These are phyloP conservation scores for Heliopora coerulea DNA, from an alignment of 92 coral and sea anemone species.

Conservation along the genomic window DNA sequence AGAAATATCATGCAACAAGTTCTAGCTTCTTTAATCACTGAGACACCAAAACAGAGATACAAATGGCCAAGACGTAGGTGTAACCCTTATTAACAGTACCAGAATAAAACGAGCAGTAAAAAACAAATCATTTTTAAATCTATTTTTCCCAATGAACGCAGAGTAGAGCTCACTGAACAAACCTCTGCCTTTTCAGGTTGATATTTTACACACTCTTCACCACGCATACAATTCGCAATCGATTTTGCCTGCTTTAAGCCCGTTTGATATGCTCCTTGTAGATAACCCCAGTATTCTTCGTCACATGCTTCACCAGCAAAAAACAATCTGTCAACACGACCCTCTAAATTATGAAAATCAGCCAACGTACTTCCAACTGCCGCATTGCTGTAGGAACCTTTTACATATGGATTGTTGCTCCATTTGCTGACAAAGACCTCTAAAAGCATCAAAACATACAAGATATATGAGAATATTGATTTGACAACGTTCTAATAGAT, in stretches of 20 bases:
- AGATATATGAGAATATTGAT: too few relatives aligned
- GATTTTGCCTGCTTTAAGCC: conserved; percentile 1
- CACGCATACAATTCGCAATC: background rate
- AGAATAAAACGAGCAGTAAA: too few relatives aligned
- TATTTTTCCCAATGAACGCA: too few relatives aligned
- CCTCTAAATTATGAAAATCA: conserved; percentile 21
- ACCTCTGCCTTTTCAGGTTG: too few relatives aligned
- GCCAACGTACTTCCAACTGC: conserved; percentile 9
- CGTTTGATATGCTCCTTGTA: conserved; percentile 8
- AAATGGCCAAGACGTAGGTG: too few relatives aligned
- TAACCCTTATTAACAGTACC: too few relatives aligned
- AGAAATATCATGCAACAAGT: too few relatives aligned
- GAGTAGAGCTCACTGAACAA: too few relatives aligned
- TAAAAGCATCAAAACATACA: background rate
- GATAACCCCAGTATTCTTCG: background rate
- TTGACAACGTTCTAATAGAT: too few relatives aligned
- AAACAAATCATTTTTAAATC: too few relatives aligned
- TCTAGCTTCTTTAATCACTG: too few relatives aligned
- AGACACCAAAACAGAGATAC: too few relatives aligned
- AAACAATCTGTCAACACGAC: conserved; percentile 11
- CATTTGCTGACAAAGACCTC: conserved; percentile 8
- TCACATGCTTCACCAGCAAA: conserved; percentile 17
- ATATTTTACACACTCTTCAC: background rate
- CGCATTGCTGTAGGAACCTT: conserved; percentile 21
- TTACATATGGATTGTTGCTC: background rate